phyloP scores from a whole-genome alignment of 2,888 invertebrate species.

The Microctonus brassicae region DNA sequence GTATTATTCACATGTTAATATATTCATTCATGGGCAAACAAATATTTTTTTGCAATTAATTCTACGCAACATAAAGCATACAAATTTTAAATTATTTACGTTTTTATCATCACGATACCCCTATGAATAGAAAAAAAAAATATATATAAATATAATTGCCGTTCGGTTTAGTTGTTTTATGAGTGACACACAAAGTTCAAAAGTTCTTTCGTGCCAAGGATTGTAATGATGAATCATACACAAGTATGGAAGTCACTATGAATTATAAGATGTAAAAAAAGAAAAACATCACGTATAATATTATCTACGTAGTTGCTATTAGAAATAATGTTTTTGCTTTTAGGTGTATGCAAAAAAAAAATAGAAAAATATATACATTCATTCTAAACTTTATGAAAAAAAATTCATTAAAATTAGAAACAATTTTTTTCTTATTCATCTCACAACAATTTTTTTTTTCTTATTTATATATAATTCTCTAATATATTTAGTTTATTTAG shows the following conservation, averaged over 20 bases:
- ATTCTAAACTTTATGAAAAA: neutral
- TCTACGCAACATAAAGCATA: neutral
- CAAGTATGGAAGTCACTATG: slow-evolving; percentile 7
- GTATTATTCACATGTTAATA: neutral
- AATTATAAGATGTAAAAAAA: neutral
- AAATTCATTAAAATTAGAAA: neutral
- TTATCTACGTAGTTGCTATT: neutral
- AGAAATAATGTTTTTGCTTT: neutral
- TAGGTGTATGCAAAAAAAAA: neutral
- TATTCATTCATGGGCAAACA: neutral
- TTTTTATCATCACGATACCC: neutral
- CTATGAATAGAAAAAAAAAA: too few relatives aligned
- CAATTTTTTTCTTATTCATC: neutral
- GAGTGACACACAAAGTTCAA: slow-evolving; percentile 19
- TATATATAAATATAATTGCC: neutral
- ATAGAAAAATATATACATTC: neutral
- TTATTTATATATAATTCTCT: neutral
- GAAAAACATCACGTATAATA: slow-evolving; percentile 2
- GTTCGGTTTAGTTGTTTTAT: neutral
- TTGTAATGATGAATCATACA: slow-evolving; percentile 15
- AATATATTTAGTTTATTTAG: neutral
- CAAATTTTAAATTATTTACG: neutral
- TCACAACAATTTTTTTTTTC: too few relatives aligned
- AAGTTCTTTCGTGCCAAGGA: slow-evolving; percentile 12
- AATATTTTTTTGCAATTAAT: neutral